These are phyloP conservation scores for Megaceryle torquata DNA, from an alignment of 2,113 vertebrate genomes.

Conservation along the genomic window DNA sequence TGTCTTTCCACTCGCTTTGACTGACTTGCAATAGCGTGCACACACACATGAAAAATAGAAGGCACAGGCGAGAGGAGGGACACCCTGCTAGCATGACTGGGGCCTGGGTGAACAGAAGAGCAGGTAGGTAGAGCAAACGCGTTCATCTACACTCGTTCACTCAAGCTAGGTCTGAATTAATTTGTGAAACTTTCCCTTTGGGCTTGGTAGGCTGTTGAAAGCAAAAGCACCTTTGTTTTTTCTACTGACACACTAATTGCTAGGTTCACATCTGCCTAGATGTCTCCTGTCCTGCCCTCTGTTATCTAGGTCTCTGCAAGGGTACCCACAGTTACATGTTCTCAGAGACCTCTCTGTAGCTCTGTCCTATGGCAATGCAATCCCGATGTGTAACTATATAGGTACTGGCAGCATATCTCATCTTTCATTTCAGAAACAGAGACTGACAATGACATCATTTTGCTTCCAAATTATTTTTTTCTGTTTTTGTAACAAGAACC, in stretches of 20 bases:
- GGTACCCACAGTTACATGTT: background rate
- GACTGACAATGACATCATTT: background rate
- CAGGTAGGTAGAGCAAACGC: background rate
- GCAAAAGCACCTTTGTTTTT: background rate
- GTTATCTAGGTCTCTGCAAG: rapidly evolving
- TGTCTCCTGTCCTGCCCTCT: background rate
- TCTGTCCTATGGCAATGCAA: background rate
- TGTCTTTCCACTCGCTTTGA: background rate
- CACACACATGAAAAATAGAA: rapidly evolving
- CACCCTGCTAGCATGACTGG: background rate
- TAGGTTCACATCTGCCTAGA: background rate
- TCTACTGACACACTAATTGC: background rate
- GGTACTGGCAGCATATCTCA: background rate
- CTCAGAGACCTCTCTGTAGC: background rate
- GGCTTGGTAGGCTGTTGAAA: background rate
- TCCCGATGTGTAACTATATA: background rate
- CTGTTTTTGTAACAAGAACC: background rate
- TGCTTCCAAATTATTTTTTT: background rate
- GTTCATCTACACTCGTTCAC: background rate
- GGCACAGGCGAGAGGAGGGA: background rate
- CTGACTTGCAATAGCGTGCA: background rate
- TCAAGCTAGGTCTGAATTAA: background rate
- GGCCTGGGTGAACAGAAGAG: background rate
- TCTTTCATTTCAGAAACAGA: background rate
- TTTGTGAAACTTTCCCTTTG: background rate